Evolutionary conservation across 1,140 invertebrate species (phyloP), one percentile per base, ranked within the genome.

Genomic region (Euwallacea fornicatus): DNA sequence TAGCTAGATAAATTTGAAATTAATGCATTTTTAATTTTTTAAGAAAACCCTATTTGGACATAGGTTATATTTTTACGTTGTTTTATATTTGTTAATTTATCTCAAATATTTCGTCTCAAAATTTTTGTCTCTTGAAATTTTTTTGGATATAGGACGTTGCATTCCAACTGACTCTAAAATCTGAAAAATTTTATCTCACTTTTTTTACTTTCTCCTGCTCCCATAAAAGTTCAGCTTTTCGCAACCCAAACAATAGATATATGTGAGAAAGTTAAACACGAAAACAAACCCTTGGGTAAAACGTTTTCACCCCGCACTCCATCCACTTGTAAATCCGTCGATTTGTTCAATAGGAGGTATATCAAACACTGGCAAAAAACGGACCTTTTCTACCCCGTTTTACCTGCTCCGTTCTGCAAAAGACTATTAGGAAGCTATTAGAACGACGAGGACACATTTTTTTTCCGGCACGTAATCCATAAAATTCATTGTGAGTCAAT

Each of bases 331-430:
- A 58, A 71, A 65, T 66, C 61, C 21, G 53, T 71, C 68, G 69
- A 71, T 65, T 66, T 71, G 69, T 71, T 71, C 69, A 71, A 71
- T 71, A 65, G 69, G 50, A 69, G 66, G 55, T 68, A 68, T 60
- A 60, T 68, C 66, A 68, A 68, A 70, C 68, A 70, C 43, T 64
- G 46, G 59, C 59, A 71, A 71, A 68, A 70, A 70, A 15, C 53
- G 59, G 43, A 56, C 69, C 62, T 56, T 71, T 69, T 65, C 58
- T 53, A 41, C 59, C 59, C 67, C 44, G 44, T 69, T 71, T 46
- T 71, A 69, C 67, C 67, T 69, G 67, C 42, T 58, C 54, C 54
- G 65, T 66, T 66, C 65, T 56, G 59, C 44, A n/a, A 63, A 68
- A 65, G 63, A 71, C 69, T 54, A 71, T 71, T 71, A 71, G 69